Conservation (phyloP, 2,797 vertebrate species). For the Chaunax sp. region DNA sequence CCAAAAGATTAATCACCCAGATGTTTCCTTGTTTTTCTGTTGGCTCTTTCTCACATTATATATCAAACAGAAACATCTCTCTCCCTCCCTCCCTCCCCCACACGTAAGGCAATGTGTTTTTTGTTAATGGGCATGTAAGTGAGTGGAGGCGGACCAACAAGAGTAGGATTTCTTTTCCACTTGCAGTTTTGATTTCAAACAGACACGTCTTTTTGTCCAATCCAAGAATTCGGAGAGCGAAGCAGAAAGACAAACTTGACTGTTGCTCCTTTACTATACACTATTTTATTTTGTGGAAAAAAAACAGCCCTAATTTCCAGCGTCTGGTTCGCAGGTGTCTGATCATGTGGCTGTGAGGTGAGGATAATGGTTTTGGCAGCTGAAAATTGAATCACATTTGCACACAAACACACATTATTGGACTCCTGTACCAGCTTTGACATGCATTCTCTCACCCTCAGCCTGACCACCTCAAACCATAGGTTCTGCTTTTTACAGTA, state of each 20-base stretch:
- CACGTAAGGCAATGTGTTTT: slow-evolving; percentile 75
- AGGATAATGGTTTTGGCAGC: slow-evolving; percentile 36
- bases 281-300: slow-evolving; percentile 34
- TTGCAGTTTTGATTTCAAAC: slow-evolving; percentile 77
- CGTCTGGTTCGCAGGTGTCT: slow-evolving; percentile 52
- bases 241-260: slow-evolving; percentile 35
- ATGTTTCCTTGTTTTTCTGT: slow-evolving; percentile 90
- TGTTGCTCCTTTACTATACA: slow-evolving; percentile 11
- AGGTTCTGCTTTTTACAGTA: too few relatives aligned
- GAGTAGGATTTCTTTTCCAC: slow-evolving; percentile 71
- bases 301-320: slow-evolving; percentile 33
- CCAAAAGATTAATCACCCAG: slow-evolving; percentile 87
- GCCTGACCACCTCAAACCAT: neutral
- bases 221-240: slow-evolving; percentile 27
- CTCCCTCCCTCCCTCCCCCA: slow-evolving; percentile 21
- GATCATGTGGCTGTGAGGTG: slow-evolving; percentile 5
- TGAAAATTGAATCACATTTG: slow-evolving; percentile 42
- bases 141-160: slow-evolving; percentile 62
- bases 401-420: neutral
- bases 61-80: slow-evolving; percentile 83
- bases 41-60: slow-evolving; percentile 88
- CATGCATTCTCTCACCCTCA: neutral
- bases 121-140: slow-evolving; percentile 73
- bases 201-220: slow-evolving; percentile 72
- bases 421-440: slow-evolving; percentile 3